A percentile compares a stretch with the other conserved stretches of the same genome.
Conservation (phyloP, 1,140 invertebrate genomes). For the Leptinotarsa lineolata region DNA sequence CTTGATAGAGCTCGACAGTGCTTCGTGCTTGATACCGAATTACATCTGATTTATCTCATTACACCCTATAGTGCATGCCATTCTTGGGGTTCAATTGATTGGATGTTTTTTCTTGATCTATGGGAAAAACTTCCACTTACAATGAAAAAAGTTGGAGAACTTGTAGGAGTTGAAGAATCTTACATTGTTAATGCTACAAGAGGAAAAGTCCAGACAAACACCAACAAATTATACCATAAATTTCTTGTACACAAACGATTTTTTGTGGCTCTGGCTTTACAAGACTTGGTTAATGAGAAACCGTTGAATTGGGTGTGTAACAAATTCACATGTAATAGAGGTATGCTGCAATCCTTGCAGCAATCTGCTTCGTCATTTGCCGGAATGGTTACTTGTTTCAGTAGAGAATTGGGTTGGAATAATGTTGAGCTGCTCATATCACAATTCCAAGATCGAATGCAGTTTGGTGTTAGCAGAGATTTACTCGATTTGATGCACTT, state of each 20-base stretch:
- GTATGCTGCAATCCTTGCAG: constrained; percentile 89
- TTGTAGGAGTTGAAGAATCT: constrained; percentile 91
- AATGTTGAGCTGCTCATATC: constrained; percentile 87
- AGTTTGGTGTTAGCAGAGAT: constrained; percentile 93
- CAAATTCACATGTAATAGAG: constrained; percentile 86
- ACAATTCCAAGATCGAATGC: constrained; percentile 91
- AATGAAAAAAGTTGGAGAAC: constrained; percentile 82
- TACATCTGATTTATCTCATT: constrained; percentile 93
- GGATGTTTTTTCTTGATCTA: constrained; percentile 82
- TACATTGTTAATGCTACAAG: constrained; percentile 82
- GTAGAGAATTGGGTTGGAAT: constrained; percentile 89
- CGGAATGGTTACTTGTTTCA: constrained; percentile 63
- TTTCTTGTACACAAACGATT: constrained; percentile 71
- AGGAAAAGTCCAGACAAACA: constrained; percentile 57
- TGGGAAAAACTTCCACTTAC: constrained; percentile 82
- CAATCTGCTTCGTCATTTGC: constrained; percentile 96
- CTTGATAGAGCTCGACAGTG: constrained; percentile 86
- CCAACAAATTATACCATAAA: constrained; percentile 43
- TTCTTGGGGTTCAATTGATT: constrained; percentile 82
- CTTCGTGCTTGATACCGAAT: constrained; percentile 91
- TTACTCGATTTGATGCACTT: constrained; percentile 89
- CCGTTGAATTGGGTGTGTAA: constrained; percentile 75
- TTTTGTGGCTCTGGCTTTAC: constrained; percentile 88
- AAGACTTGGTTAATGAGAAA: constrained; percentile 92
- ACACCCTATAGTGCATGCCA: constrained; percentile 83